Evolutionary conservation across 2,113 vertebrate species (phyloP), one percentile per base, ranked within the genome.

Genomic region (Urocitellus parryii): DNA sequence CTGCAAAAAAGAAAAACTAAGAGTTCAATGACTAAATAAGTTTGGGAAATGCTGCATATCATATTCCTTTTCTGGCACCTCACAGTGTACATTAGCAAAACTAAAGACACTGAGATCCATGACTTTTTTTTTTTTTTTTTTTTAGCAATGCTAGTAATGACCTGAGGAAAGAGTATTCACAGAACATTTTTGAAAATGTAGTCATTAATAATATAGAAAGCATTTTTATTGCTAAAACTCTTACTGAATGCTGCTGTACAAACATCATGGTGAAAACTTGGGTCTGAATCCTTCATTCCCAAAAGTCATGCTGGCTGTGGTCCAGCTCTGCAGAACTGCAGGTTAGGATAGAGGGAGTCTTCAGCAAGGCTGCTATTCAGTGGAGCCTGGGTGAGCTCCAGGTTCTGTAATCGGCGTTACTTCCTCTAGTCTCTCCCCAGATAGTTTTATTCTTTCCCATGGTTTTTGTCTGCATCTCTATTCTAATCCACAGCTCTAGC

Each of bases 161-260:
- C 76, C 68, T 68, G 58, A 90, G 58, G 63, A 77, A 76, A 82
- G 72, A 67, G 11, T 79, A 84, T 82, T 91, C 58, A 32, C 6
- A 39, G 84, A 84, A 80, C 11, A 39, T 82, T 94, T 22, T 65
- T 77, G 39, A 81, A 96, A 88, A 53, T 79, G 67, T 85, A 37
- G 22, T 37, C 37, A 90, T 94, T 82, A 85, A 61, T 85, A 73
- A 51, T 63, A 93, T 14, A 72, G 88, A 95, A 80, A 90, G 27
- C 74, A 83, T 94, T 96, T 97, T 95, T 92, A 83, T 96, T 92
- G 73, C 85, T 79, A n/a, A 63, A 56, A 80, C 72, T 82, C 94
- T 89, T 86, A 65, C 53, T 51, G 32, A 96, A 76, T 48, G 51
- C 53, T 96, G 73, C 81, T 58, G 63, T 92, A 63, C 48, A 94